phyloP scores from a whole-genome alignment of 1,140 invertebrate genomes.

The Zaprionus lachaisei region DNA sequence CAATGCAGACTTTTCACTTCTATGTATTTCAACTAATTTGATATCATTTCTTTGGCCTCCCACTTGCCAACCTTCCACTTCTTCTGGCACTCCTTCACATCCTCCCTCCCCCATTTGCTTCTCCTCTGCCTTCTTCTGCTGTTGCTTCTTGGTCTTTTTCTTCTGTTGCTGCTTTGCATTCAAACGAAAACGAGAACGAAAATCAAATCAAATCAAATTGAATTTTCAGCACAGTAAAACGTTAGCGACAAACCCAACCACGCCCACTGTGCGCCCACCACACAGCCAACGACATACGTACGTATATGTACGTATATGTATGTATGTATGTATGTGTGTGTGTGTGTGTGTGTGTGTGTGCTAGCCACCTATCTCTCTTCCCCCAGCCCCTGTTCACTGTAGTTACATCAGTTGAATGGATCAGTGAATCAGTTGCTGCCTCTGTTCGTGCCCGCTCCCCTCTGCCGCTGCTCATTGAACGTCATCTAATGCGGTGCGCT shows the following conservation, averaged over 20 bases:
- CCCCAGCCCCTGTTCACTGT: not conserved
- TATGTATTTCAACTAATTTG: conserved; percentile 79
- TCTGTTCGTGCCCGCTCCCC: not conserved
- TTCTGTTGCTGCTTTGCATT: conserved; percentile 64
- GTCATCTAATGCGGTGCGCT: conserved; percentile 40
- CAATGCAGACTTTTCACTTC: conserved; percentile 58
- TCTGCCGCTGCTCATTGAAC: conserved; percentile 26
- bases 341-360: not conserved
- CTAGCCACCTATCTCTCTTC: not conserved
- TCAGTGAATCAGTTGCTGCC: conserved; percentile 42
- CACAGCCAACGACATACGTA: not conserved
- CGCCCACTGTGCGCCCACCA: conserved; percentile 22
- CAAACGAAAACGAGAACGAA: conserved; percentile 81
- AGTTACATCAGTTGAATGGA: conserved; percentile 42
- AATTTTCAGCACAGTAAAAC: conserved; percentile 71
- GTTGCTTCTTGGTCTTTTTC: conserved; percentile 21
- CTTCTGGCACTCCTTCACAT: conserved; percentile 9
- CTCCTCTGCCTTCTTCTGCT: conserved; percentile 31
- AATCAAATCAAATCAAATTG: conserved; percentile 84
- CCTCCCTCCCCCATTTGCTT: not conserved
- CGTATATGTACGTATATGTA: not conserved
- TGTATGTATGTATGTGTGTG: too few relatives aligned
- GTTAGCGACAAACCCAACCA: conserved; percentile 24
- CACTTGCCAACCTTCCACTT: conserved; percentile 15
- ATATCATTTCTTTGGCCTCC: conserved; percentile 67